Evolutionary conservation across 2,797 vertebrate species (phyloP), one percentile per base, ranked within the genome.

Genomic region (Bryconaethiops microstoma): DNA sequence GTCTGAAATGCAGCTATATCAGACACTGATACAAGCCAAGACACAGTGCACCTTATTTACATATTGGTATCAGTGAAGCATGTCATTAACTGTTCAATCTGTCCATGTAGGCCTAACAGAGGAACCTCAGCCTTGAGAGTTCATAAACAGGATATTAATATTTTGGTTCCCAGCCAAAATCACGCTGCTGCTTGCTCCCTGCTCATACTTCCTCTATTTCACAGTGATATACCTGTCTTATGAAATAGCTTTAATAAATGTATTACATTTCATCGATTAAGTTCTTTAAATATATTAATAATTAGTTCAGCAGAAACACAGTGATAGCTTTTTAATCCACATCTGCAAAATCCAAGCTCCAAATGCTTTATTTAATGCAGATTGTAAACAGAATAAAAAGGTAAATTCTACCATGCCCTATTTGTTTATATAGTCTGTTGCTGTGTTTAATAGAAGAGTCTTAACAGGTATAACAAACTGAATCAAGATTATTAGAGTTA

Each of bases 121-220:
- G 67, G 25, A 40, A 60, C 45, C 23, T 57, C 39, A 77, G 2
- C 14, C 52, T 39, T 73, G 39, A 16, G 7, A 76, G 67, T 45
- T 55, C 13, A 45, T 72, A 79, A 80, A 83, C 82, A 76, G 67
- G 73, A 74, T 79, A 71, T 79, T 79, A 45, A 55, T 77, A 76
- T 10, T 70, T 70, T 75, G 71, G 72, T 29, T 54, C 16, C 7
- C 14, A 54, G 79, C 64, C 57, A 71, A 67, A 68, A 74, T 60
- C n/a, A 21, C 21, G 50, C 52, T 23, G 45, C 19, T 73, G 17
- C 68, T 45, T 29, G 39, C 40, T 21, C 13, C 10, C 52, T 59
- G 17, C 5, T n/a, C 9, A 16, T 4, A n/a, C 21, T 35, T 50
- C 14, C 25, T 6, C 17, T 1, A 5, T 16, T 29, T 52, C 13